Base-by-base conservation (phyloP, 2,797 vertebrate species). In the Anguilla megastoma region DNA sequence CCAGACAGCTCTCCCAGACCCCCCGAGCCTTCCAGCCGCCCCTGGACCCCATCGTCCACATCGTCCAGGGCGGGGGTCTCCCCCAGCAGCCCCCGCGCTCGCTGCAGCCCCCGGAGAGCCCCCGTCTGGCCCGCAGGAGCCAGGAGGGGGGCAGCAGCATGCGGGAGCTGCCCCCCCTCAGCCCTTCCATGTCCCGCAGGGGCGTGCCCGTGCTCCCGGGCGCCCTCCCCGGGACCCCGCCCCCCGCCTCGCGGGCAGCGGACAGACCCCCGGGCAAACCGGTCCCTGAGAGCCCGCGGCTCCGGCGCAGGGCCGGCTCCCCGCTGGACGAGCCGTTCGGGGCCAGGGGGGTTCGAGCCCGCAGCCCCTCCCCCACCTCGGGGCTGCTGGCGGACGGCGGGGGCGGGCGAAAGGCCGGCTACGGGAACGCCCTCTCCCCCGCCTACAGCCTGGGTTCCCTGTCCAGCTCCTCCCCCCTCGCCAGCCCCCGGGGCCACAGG, bases 121-220 rank as follows among this genome's bases (percentile, higher is more conserved):
- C 98, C 0, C 96, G 96, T 33, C 88, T 95, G 27, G 90, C 94
- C 84, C 94, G 96, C 14, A 95, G 97, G 60, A 97, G 95, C 86
- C 0, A 94, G 63, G 98, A 99, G 24, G 84, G 89, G 88, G 91
- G 89, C 86, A 45, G 30, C 74, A 94, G 93, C 82, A 96, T 97
- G 96, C 95, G 97, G 88, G 98, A 99, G 27, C 94, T 98, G 36
- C 97, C 98, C 0, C 98, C 98, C 0, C 94, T 96, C 45, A 99
- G 98, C 91, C 98, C 98, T 0, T 97, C 97, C 5, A 88, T 98
- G 91, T 94, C 96, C 0, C 96, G 97, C 33, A 95, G 97, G 71
- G 97, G 96, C 0, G 90, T 95, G 0, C 96, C 96, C 0, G 95
- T 96, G 14, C 93, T 97, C 54, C 96, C 97, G 1, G 92, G 93